Evolutionary conservation across 2,113 vertebrate genomes (phyloP), one percentile per base, ranked within the genome.

Genomic region (Cisticola juncidis): DNA sequence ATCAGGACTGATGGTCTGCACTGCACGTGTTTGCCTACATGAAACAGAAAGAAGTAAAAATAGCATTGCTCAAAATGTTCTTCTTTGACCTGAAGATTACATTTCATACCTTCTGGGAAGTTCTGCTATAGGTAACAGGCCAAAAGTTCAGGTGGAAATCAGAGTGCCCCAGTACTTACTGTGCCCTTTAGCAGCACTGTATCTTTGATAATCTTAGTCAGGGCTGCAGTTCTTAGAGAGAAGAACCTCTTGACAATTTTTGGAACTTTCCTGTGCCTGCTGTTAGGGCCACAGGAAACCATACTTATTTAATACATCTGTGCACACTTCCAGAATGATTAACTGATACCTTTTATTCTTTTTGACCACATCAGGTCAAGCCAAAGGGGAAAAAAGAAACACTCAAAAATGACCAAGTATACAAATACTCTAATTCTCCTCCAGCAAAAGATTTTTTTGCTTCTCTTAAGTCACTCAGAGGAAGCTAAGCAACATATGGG

Each of bases 401-500:
- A 29, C 21, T 57, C 88, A 20, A 66, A 90, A 89, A 64, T 12
- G 68, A 48, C 45, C 12, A 38, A 51, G 29, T 35, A 10, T 51
- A 90, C 50, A 69, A 90, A 77, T 35, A 60, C 18, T 53, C 40
- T 28, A 45, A 47, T 69, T 82, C 25, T 80, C 50, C 58, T 91
- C 45, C 69, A 73, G 76, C 54, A 77, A 42, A 86, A 93, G 25
- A 42, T 35, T 73, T 82, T 92, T 70, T 31, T 0, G 0, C 29
- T 40, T 76, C 73, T 85, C 69, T 68, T 53, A 86, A 94, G 79
- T 80, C 36, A 79, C 38, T 56, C 73, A 70, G 68, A 82, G 68
- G 68, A 83, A 94, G 76, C 38, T 47, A 50, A 88, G 78, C 68
- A 96, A 82, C 93, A 95, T 93, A 89, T 86, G 93, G 95, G 87